phyloP scores from a whole-genome alignment of 2,888 invertebrate genomes.

The Epicampocera succincta region DNA sequence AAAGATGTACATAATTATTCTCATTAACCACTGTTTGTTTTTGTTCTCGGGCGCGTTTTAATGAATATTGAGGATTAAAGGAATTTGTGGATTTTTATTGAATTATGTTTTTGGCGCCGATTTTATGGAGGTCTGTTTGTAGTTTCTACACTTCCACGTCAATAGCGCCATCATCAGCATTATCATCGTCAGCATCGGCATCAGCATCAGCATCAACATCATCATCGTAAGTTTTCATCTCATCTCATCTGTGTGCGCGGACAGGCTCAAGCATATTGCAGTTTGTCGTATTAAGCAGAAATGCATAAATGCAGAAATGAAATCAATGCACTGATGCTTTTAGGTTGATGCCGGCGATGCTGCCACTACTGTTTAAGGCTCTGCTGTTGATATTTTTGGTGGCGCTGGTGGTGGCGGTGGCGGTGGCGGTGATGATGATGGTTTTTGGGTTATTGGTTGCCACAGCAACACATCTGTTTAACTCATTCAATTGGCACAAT shows the following conservation, averaged over 20 bases:
- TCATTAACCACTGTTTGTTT: slow-evolving; percentile 21
- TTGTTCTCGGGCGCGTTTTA: slow-evolving; percentile 75
- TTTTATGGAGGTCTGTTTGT: slow-evolving; percentile 43
- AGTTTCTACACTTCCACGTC: slow-evolving; percentile 20
- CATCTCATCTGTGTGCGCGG: not conserved
- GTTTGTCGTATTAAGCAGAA: slow-evolving; percentile 39
- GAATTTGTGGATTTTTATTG: slow-evolving; percentile 82
- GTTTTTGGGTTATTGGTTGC: slow-evolving; percentile 64
- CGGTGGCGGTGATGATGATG: slow-evolving; percentile 46
- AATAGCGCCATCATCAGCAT: not conserved
- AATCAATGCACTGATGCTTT: slow-evolving; percentile 16
- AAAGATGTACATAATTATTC: not conserved
- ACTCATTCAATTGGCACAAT: slow-evolving; percentile 69
- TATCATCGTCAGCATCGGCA: not conserved
- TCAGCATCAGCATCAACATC: not conserved
- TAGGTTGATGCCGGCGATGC: slow-evolving; percentile 11
- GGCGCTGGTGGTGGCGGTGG: slow-evolving; percentile 32
- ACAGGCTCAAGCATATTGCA: not conserved
- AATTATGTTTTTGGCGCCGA: slow-evolving; percentile 78
- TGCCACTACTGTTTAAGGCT: slow-evolving; percentile 34
- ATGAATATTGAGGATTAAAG: slow-evolving; percentile 82
- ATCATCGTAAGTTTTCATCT: slow-evolving; percentile 19
- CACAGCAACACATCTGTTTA: slow-evolving; percentile 69
- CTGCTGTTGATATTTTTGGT: slow-evolving; percentile 28
- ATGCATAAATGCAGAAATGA: slow-evolving; percentile 48